Base-by-base conservation (phyloP, 2,797 vertebrate genomes). In the Onychomys torridus region DNA sequence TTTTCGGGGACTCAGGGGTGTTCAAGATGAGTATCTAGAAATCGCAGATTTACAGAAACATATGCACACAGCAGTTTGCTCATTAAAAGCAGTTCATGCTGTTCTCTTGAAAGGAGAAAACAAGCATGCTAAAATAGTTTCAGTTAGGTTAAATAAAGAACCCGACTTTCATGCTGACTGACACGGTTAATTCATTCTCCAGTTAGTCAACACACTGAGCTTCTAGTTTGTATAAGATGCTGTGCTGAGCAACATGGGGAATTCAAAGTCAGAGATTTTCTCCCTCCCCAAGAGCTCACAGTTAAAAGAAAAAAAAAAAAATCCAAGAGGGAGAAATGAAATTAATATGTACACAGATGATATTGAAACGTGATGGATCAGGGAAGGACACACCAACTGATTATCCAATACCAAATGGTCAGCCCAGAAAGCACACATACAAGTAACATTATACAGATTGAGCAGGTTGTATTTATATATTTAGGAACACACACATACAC, bases 21-120 rank as follows among this genome's bases (percentile, higher is more conserved):
- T 93, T 97, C 96, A 88, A 91, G 89, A 92, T 88, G 92, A 76
- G 32, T 92, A 81, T 83, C 67, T 92, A 95, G 90, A 94, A 96
- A 95, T 92, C n/a, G 73, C 29, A 37, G 17, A 94, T 93, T 90
- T 93, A 87, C 65, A 95, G 92, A 97, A 92, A 90, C 87, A 85
- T 1, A 67, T 87, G 52, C 69, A 84, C 49, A 63, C 27, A 61
- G 94, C 69, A 95, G 93, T 96, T 97, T 97, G 46, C 88, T 97
- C 78, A 71, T 96, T 95, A 95, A 95, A 95, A 95, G 67, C 91
- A 93, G 90, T 93, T 96, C 84, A 89, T 82, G 40, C 34, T 78
- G 52, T 76, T 78, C 61, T 96, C 97, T 92, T 85, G 88, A 96
- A 96, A 89, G 92, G 93, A 96, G 93, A 63, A 96, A 94, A 88